phyloP scores from a whole-genome alignment of 2,113 vertebrate genomes.

The Diadophis punctatus region DNA sequence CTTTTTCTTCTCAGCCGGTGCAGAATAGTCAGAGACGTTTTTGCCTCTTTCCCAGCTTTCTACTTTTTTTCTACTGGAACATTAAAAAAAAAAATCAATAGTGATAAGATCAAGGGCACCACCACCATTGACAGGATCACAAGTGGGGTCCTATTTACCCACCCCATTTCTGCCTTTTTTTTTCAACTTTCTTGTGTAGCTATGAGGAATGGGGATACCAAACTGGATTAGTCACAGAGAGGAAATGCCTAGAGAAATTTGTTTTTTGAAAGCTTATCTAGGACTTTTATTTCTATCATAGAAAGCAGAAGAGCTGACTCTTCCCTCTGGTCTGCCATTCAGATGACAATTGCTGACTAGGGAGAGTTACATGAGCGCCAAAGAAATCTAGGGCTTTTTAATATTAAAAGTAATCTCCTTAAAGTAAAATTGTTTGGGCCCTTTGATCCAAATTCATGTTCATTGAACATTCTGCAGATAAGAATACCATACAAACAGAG shows the following conservation, averaged over 20 bases:
- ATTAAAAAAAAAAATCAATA: neutral
- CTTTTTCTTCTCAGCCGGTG: neutral
- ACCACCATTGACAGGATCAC: neutral
- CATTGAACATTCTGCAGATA: neutral
- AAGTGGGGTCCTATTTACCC: neutral
- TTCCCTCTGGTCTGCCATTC: neutral
- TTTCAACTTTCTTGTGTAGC: neutral
- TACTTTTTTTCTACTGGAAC: neutral
- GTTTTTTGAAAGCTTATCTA: neutral
- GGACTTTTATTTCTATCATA: neutral
- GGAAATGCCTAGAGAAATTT: neutral
- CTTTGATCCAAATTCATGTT: neutral
- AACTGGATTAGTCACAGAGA: neutral
- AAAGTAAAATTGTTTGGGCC: neutral
- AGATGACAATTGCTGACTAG: neutral
- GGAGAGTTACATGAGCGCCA: neutral
- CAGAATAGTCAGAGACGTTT: neutral
- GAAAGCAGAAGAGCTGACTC: neutral
- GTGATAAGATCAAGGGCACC: neutral
- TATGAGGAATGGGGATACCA: neutral
- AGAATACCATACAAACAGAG: neutral
- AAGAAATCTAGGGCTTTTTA: neutral
- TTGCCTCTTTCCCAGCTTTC: neutral
- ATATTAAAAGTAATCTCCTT: neutral
- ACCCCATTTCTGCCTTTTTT: neutral